phyloP scores from a whole-genome alignment of 2,797 vertebrate species.

The Pteronotus mesoamericanus region DNA sequence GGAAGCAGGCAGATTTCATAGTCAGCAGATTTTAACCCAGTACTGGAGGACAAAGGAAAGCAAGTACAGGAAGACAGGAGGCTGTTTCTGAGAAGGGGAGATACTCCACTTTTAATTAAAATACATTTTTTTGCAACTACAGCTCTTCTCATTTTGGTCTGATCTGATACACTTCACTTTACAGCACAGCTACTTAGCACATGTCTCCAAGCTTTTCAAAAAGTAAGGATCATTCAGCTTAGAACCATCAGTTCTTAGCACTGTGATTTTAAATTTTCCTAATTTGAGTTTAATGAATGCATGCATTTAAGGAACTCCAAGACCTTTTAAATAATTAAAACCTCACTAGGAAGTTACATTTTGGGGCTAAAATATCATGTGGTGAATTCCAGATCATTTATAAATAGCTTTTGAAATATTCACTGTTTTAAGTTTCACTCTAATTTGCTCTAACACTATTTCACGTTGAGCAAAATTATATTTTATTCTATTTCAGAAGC shows the following conservation, averaged over 20 bases:
- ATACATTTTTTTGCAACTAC: neutral
- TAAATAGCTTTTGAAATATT: neutral
- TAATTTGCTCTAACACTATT: neutral
- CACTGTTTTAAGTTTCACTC: neutral
- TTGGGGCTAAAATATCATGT: neutral
- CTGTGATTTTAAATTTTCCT: neutral
- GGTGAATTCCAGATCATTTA: neutral
- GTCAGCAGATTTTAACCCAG: neutral
- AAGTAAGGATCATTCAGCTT: neutral
- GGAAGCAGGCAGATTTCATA: neutral
- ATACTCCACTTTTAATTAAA: neutral
- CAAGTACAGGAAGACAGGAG: neutral
- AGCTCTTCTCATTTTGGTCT: neutral
- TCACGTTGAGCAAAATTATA: neutral
- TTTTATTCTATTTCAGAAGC: slow-evolving; percentile 38
- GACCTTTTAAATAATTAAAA: slow-evolving; percentile 40
- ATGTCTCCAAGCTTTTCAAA: neutral
- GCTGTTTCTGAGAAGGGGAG: neutral
- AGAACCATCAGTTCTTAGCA: neutral
- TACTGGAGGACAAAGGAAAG: neutral
- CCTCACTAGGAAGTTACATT: neutral
- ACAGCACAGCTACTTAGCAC: neutral
- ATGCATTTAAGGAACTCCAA: neutral
- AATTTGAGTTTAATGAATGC: neutral
- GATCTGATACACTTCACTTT: neutral